Conservation (phyloP, 2,797 vertebrate species). For the Uromys caudimaculatus region DNA sequence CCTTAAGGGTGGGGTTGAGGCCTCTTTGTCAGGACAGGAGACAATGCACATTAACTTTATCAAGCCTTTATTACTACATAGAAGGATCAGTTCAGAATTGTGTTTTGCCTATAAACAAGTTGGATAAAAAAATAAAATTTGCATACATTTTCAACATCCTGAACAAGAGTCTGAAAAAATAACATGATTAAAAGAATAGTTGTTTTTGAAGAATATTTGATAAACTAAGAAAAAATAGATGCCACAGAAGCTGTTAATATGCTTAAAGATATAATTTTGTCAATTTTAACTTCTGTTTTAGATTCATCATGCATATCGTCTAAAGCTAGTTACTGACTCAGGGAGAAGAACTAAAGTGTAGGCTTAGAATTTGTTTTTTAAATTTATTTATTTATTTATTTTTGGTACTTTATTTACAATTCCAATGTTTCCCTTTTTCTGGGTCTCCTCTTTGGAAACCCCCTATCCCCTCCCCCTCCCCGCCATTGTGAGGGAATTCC, state of each 20-base stretch:
- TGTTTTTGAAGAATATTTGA: neutral
- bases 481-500: too few relatives aligned
- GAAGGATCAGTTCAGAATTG: neutral
- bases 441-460: too few relatives aligned
- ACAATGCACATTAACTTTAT: neutral
- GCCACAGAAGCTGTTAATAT: neutral
- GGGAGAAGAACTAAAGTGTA: neutral
- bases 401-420: too few relatives aligned
- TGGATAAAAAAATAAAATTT: neutral
- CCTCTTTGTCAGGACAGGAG: neutral
- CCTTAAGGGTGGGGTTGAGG: neutral
- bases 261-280: neutral
- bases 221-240: neutral
- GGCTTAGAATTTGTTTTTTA: too few relatives aligned
- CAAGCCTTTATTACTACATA: neutral
- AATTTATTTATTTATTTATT: too few relatives aligned
- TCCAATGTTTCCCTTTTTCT: too few relatives aligned
- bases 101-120: neutral
- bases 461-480: too few relatives aligned
- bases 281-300: neutral
- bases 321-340: neutral
- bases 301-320: conserved; percentile 9
- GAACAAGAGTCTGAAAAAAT: neutral
- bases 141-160: neutral
- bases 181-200: neutral